Base-by-base conservation (phyloP, 2,113 vertebrate species). In the Elephas maximus region DNA sequence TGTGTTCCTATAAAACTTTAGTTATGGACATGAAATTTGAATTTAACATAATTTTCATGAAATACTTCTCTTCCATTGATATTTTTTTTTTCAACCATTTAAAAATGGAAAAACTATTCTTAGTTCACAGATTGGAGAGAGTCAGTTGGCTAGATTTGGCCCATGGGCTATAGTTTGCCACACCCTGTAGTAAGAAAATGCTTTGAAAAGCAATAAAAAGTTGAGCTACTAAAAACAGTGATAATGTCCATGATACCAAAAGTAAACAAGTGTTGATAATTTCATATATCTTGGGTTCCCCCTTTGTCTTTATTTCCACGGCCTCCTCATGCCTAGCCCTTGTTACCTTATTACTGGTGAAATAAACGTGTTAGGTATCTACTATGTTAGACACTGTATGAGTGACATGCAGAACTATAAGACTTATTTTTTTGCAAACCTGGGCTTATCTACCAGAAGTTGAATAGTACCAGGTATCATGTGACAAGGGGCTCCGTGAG, bases 21-120 rank as follows among this genome's bases (percentile, higher is more conserved):
- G 90, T 83, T 90, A 57, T 26, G 20, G 26, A 33, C 77, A 76
- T 81, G 67, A 95, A 78, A 95, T 85, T 83, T 90, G 80, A 71
- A 73, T 84, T 92, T 88, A 45, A 63, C 90, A 1, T 65, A 60
- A 65, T 57, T 84, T 37, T 78, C n/a, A n/a, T 1, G 0, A 93
- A 94, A 71, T 89, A 65, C 2, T 76, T 45, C 30, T 63, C 24
- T 93, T 48, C 10, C 10, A 79, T 88, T 79, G 77, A 30, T 33
- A 83, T 23, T 74, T 65, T 91, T 80, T 12, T 14, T 60, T 44
- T 17, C 53, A 95, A 10, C 24, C n/a, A 78, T 92, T 91, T 79
- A 76, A 95, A 57, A 92, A 71, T 57, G 12, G 84, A 28, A 79
- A 71, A 65, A 44, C 14, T 20, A n/a, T 53, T 71, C n/a, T 69